Evolutionary conservation across 1,140 invertebrate genomes (phyloP).

Genomic region (Macrotrachela quadricornifera): DNA sequence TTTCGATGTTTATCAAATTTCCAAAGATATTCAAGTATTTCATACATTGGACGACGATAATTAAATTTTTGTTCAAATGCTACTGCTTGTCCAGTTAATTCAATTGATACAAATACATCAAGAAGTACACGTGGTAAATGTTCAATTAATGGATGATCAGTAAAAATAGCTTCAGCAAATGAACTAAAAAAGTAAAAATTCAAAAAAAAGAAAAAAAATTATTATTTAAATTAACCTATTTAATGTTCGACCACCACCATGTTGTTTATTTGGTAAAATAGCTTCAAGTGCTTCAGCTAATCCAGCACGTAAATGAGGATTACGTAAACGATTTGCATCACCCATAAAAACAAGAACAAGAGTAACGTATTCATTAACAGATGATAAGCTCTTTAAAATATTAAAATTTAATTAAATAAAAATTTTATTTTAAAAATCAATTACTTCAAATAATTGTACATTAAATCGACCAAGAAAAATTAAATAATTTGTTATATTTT

Average conservation of each 20-base stretch:
- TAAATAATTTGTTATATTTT: too few relatives aligned
- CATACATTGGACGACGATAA: constrained; percentile 79
- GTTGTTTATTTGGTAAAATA: constrained; percentile 18
- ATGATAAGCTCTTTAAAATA: too few relatives aligned
- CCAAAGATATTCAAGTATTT: constrained; percentile 76
- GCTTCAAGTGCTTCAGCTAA: constrained; percentile 67
- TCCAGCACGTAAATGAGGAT: constrained; percentile 71
- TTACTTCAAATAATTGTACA: too few relatives aligned
- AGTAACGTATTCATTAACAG: constrained; percentile 13
- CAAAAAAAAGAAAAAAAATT: too few relatives aligned
- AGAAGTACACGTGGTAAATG: constrained; percentile 37
- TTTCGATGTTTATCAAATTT: constrained; percentile 43
- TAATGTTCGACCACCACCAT: too few relatives aligned
- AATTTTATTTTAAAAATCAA: too few relatives aligned
- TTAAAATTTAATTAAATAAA: too few relatives aligned
- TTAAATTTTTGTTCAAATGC: constrained; percentile 93
- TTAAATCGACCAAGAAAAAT: too few relatives aligned
- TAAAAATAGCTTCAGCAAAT: too few relatives aligned
- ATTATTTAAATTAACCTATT: too few relatives aligned
- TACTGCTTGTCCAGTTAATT: constrained; percentile 84
- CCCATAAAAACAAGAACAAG: constrained; percentile 46
- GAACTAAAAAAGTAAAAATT: too few relatives aligned
- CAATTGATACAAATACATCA: constrained; percentile 80
- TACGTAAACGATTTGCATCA: constrained; percentile 52
- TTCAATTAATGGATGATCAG: too few relatives aligned